phyloP scores from a whole-genome alignment of 2,113 vertebrate genomes.

The Oreochromis spilurus region DNA sequence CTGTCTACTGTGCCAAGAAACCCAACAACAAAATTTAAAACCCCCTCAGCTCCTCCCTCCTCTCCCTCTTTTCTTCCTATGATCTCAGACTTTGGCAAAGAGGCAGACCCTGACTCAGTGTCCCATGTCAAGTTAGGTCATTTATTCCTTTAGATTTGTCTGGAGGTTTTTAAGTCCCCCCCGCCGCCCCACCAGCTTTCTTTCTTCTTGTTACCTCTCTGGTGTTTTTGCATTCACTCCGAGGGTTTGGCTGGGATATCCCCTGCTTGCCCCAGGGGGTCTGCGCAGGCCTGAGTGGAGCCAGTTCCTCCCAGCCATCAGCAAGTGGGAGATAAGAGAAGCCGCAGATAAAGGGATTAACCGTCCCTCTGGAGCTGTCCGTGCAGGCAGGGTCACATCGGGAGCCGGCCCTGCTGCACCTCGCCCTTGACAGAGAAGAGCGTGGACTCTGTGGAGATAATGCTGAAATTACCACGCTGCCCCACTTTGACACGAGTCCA shows the following conservation, averaged over 20 bases:
- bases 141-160: conserved; percentile 35
- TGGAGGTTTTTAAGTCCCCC: conserved; percentile 11
- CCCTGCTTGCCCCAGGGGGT: conserved; percentile 30
- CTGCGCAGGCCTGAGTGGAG: conserved; percentile 34
- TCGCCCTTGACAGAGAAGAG: conserved; percentile 46
- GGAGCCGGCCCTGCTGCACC: conserved; percentile 17
- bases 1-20: conserved; percentile 56
- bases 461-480: conserved; percentile 45
- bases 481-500: conserved; percentile 49
- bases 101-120: conserved; percentile 39
- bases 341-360: conserved; percentile 67
- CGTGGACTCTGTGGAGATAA: conserved; percentile 45
- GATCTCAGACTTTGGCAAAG: conserved; percentile 65
- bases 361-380: conserved; percentile 45
- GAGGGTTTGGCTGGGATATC: conserved; percentile 46
- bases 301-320: conserved; percentile 41
- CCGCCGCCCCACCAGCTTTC: background rate
- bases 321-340: conserved; percentile 59
- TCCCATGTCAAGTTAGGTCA: conserved; percentile 56
- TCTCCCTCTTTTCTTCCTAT: conserved; percentile 28
- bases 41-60: conserved; percentile 58
- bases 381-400: conserved; percentile 41
- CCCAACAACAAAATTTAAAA: conserved; percentile 66
- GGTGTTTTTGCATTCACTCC: background rate
- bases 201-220: background rate